phyloP scores from a whole-genome alignment of 2,888 invertebrate genomes.

The Oeneis ivallda region DNA sequence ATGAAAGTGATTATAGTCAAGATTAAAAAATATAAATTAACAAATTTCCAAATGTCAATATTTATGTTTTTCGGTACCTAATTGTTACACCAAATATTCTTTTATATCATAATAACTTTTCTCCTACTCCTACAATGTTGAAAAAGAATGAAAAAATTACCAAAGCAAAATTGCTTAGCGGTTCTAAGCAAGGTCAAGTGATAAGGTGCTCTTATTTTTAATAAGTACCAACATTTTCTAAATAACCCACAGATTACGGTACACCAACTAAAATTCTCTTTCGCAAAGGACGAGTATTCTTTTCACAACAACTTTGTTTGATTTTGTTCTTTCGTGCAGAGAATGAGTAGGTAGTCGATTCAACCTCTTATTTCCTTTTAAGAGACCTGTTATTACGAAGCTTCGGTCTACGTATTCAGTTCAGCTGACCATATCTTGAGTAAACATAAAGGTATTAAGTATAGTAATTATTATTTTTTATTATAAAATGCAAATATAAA shows the following conservation, averaged over 20 bases:
- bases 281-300: not conserved
- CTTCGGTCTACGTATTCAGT: not conserved
- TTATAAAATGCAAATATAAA: too few relatives aligned
- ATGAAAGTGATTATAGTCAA: too few relatives aligned
- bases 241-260: not conserved
- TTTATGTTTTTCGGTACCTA: too few relatives aligned
- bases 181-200: not conserved
- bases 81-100: too few relatives aligned
- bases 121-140: too few relatives aligned
- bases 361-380: constrained; percentile 2
- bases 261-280: not conserved
- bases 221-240: not conserved
- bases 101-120: too few relatives aligned
- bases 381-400: not conserved
- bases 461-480: too few relatives aligned
- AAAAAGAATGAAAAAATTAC: not conserved
- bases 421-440: too few relatives aligned
- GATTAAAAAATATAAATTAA: too few relatives aligned
- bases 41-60: too few relatives aligned
- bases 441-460: too few relatives aligned
- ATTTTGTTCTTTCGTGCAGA: constrained; percentile 2
- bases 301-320: constrained; percentile 1
- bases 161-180: not conserved
- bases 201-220: not conserved
- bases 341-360: not conserved